Percentiles rank a stretch among this genome's conserved stretches.
Evolutionary conservation across 2,888 invertebrate species (phyloP).

Genomic region (Sinhomidia bicolor): DNA sequence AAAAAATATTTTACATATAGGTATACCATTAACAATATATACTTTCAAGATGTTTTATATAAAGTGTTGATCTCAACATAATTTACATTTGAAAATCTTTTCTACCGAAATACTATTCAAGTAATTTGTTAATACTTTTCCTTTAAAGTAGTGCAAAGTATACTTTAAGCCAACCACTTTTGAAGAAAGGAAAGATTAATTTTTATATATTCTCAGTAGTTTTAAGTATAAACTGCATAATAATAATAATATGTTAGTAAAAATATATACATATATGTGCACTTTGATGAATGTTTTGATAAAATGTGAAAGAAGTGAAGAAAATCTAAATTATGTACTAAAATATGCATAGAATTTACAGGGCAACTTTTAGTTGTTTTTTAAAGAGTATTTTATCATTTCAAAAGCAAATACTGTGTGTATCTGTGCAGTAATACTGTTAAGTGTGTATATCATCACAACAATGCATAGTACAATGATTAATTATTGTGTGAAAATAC

Average conservation of each 20-base stretch:
- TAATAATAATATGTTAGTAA: conserved; percentile 18
- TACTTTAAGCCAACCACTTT: conserved; percentile 1
- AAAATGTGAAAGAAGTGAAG: neutral
- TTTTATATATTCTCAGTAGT: neutral
- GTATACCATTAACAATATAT: neutral
- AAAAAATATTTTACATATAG: conserved; percentile 17
- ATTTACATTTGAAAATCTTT: conserved; percentile 49
- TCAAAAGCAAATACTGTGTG: no score
- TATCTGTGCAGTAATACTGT: neutral
- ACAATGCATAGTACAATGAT: conserved; percentile 13
- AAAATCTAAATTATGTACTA: neutral
- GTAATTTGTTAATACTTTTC: neutral
- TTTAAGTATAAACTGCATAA: no score
- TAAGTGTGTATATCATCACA: conserved; percentile 1
- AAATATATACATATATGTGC: neutral
- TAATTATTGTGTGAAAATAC: conserved; percentile 58
- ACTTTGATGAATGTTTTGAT: conserved; percentile 28
- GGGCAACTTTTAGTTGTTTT: no score
- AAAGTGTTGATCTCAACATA: conserved; percentile 13
- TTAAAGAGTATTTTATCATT: neutral
- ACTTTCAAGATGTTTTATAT: conserved; percentile 24
- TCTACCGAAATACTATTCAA: conserved; percentile 40
- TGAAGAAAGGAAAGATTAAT: conserved; percentile 1
- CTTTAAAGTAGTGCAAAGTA: neutral
- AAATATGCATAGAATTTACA: neutral